Evolutionary conservation across 2,888 invertebrate species (phyloP).

Genomic region (Ornithoptera priamus): DNA sequence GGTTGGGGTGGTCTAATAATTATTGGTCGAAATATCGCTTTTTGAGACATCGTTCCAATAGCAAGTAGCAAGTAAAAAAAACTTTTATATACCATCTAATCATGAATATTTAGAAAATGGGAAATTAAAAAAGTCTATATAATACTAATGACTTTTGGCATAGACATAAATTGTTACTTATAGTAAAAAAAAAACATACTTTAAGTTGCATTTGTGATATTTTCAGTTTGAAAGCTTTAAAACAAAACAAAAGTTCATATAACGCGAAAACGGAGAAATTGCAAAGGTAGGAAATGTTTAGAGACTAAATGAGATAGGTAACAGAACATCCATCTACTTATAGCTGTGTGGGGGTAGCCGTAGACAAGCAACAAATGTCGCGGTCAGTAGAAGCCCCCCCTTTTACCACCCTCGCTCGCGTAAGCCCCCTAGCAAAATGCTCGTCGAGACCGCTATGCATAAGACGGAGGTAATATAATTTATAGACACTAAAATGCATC

Average conservation of each 20-base stretch:
- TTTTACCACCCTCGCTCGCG: conserved; percentile 31
- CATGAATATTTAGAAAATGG: too few species aligned
- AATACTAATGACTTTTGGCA: too few species aligned
- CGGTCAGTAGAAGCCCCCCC: conserved; percentile 65
- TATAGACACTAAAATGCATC: conserved; percentile 27
- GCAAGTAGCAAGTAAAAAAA: too few species aligned
- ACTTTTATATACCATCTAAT: too few species aligned
- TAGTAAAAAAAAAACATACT: too few species aligned
- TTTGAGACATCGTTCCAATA: neutral
- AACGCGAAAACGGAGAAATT: neutral
- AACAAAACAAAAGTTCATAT: neutral
- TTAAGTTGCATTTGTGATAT: too few species aligned
- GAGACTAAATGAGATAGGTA: conserved; percentile 23
- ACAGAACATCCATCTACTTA: conserved; percentile 21
- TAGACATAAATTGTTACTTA: too few species aligned
- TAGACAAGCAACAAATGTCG: conserved; percentile 75
- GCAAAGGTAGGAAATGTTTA: conserved; percentile 16
- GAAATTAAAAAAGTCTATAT: too few species aligned
- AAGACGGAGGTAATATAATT: conserved; percentile 26
- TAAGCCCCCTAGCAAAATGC: conserved; percentile 40
- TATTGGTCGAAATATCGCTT: conserved; percentile 2
- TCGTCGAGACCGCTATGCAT: conserved; percentile 22
- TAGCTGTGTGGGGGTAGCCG: conserved; percentile 43
- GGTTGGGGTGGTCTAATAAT: conserved; percentile 31
- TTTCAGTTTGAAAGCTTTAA: too few species aligned